A percentile compares a stretch with the other conserved stretches of the same genome.
Conservation (phyloP, 2,797 vertebrate genomes). For the Lycodopsis pacificus region DNA sequence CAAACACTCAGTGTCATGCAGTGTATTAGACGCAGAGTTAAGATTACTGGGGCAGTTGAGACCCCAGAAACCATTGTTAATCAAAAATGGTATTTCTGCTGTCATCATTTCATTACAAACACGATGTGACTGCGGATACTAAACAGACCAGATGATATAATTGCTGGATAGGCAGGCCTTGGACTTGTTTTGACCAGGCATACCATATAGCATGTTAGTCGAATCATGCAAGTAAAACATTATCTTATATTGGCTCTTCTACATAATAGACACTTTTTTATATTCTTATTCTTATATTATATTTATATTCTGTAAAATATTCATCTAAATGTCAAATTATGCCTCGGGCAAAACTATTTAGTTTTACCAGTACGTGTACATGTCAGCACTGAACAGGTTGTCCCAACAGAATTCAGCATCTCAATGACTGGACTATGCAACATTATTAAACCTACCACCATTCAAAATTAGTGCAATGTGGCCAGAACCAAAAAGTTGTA, state of each 20-base stretch:
- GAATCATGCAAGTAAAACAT: background rate
- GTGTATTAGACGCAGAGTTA: background rate
- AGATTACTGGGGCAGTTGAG: background rate
- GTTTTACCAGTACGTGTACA: background rate
- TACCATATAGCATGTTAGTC: background rate
- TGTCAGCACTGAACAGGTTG: conserved; percentile 9
- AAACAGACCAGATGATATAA: background rate
- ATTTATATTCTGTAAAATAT: conserved; percentile 6
- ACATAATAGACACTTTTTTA: no score
- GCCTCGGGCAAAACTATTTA: background rate
- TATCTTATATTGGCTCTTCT: background rate
- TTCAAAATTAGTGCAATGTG: background rate
- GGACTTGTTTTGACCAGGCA: background rate
- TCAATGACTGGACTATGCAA: background rate
- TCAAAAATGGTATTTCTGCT: background rate
- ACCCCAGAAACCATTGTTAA: conserved; percentile 1
- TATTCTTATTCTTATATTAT: no score
- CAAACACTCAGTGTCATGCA: background rate
- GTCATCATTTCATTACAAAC: conserved; percentile 9
- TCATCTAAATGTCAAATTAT: conserved; percentile 4
- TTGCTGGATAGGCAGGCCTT: background rate
- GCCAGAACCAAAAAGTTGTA: background rate
- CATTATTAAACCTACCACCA: background rate
- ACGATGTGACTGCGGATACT: background rate
- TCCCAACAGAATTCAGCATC: background rate